Base-by-base conservation (phyloP, 2,888 invertebrate species). In the Drosophila stalkeri region DNA sequence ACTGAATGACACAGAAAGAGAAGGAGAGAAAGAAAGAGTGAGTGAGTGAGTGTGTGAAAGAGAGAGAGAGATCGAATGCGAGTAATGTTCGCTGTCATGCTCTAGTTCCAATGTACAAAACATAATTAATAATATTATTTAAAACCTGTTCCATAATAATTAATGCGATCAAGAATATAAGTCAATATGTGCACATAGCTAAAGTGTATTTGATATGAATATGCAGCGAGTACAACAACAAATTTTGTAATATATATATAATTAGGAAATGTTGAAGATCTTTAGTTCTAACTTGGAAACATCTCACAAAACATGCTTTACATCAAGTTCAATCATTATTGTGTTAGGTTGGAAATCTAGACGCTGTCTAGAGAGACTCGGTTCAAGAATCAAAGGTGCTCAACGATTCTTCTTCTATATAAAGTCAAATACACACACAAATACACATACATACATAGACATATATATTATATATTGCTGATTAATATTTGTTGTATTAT, bases 61-160 rank as follows among this genome's bases (percentile, higher is more conserved):
- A 31, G 44, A 20, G 37, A n/a, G 27, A 41, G 18, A 39, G 23
- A 35, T 2, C 8, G 12, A 27, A 54, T 39, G 33, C 47, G 51
- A 57, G 44, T 11, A 33, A 43, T 33, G 33, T n/a, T 14, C n/a
- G 59, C n/a, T 44, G 44, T 41, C 61, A 46, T 60, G 68, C 64
- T 51, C 54, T 68, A 62, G 62, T 68, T 56, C 69, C 71, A 70
- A 69, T 84, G 86, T 82, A 82, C 86, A 82, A 82, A 81, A 39
- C 67, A 69, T 69, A 43, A 68, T 60, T 54, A 77, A 44, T 64
- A 77, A 37, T 62, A 61, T 56, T 68, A 76, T 66, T 65, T 60
- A 35, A 44, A 62, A 64, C 61, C 61, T 67, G 81, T 77, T 76
- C 52, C 63, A 68, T 70, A 66, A 68, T 54, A 44, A 23, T 46